These are phyloP conservation scores for Diabrotica virgifera DNA, from an alignment of 1,140 invertebrate species.

Conservation along the genomic window DNA sequence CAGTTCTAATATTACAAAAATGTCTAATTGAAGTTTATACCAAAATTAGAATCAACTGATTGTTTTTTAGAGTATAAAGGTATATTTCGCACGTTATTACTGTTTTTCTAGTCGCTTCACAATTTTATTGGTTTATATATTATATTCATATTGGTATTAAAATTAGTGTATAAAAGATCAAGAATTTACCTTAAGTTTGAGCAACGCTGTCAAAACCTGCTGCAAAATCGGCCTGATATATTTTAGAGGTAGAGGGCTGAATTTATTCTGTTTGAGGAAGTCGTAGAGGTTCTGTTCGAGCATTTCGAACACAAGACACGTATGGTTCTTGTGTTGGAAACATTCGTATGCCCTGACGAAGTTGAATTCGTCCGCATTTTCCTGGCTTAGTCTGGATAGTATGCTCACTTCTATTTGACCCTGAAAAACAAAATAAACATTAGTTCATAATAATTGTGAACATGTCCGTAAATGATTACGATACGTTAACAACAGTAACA, in stretches of 20 bases:
- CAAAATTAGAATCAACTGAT: no score
- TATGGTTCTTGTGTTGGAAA: constrained; percentile 99
- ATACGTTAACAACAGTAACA: not conserved
- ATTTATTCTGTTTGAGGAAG: constrained; percentile 99
- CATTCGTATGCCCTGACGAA: constrained; percentile 99
- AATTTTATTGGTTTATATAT: no score
- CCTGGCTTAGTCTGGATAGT: constrained; percentile 93
- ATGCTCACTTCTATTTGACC: constrained; percentile 99
- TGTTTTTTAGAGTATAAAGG: no score
- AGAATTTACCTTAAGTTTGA: constrained; percentile 85
- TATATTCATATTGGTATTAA: not conserved
- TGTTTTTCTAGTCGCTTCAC: not conserved
- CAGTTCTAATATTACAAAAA: no score
- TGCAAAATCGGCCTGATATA: constrained; percentile 98
- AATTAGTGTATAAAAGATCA: no score
- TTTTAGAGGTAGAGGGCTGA: constrained; percentile 95
- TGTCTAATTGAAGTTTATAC: no score
- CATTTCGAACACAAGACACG: constrained; percentile 99
- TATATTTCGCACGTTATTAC: no score
- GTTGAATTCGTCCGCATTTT: constrained; percentile 99
- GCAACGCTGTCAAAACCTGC: constrained; percentile 96
- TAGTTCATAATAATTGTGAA: not conserved
- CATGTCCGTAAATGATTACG: not conserved
- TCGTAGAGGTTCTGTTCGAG: constrained; percentile 99
- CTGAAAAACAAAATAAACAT: constrained; percentile 30